A percentile compares a stretch with the other conserved stretches of the same genome.
These are phyloP conservation scores for Macrophya annulata DNA, from an alignment of 2,888 invertebrate genomes.

Conservation along the genomic window DNA sequence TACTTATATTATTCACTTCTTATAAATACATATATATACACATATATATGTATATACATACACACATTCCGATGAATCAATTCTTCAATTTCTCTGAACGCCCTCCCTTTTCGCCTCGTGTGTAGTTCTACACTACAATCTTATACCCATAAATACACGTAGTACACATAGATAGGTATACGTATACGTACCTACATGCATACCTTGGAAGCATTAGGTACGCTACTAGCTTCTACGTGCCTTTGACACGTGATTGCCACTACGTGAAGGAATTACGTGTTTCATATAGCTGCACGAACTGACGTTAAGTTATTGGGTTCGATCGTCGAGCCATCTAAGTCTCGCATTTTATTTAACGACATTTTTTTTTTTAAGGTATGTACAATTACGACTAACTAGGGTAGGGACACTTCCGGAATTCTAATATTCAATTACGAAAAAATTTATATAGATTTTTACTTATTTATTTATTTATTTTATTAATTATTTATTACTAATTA, in stretches of 20 bases:
- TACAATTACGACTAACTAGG: not conserved
- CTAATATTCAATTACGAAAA: not conserved
- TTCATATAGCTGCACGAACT: not conserved
- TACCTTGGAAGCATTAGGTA: not conserved
- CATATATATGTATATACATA: no score
- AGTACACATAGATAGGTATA: not conserved
- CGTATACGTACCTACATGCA: not conserved
- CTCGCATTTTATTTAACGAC: not conserved
- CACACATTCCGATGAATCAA: not conserved
- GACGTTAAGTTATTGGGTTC: not conserved
- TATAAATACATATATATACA: no score
- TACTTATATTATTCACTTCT: no score
- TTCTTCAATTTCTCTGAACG: not conserved
- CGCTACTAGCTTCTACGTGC: slow-evolving; percentile 20
- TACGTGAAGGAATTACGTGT: slow-evolving; percentile 31
- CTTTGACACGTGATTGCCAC: slow-evolving; percentile 40
- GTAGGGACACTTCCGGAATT: not conserved
- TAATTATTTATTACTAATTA: no score
- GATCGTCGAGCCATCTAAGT: slow-evolving; percentile 9
- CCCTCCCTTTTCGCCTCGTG: not conserved
- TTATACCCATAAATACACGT: not conserved
- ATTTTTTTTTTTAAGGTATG: no score
- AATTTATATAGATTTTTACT: no score
- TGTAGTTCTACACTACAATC: not conserved
- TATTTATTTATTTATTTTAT: no score